Evolutionary conservation across 2,888 invertebrate species (phyloP).

Genomic region (Tenthredo amoena): DNA sequence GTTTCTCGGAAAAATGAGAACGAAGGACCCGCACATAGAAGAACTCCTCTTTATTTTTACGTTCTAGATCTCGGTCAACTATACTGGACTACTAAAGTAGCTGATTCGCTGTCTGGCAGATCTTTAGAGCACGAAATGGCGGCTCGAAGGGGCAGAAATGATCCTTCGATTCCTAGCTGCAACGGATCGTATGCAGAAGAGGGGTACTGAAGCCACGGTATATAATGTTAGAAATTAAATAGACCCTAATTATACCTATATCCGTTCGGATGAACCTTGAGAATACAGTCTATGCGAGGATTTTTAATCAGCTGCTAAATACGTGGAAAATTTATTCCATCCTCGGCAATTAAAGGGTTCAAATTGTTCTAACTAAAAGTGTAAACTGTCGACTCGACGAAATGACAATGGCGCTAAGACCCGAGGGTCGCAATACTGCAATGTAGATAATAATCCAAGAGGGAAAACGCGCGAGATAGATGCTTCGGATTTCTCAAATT

Average conservation of each 20-base stretch:
- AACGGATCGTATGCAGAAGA: background rate
- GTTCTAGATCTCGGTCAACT: background rate
- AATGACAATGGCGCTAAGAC: background rate
- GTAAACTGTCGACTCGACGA: conserved; percentile 23
- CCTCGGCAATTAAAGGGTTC: background rate
- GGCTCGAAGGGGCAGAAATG: background rate
- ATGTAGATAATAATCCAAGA: conserved; percentile 1
- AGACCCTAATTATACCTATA: background rate
- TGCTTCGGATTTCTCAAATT: background rate
- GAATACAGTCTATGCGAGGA: background rate
- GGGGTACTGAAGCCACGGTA: background rate
- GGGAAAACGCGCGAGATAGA: background rate
- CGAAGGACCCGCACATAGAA: background rate
- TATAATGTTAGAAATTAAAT: background rate
- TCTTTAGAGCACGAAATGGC: conserved; percentile 13
- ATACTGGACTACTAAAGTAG: background rate
- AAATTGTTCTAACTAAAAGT: conserved; percentile 12
- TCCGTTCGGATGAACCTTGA: background rate
- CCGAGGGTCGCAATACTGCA: background rate
- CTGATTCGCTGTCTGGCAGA: conserved; percentile 8
- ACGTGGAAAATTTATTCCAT: background rate
- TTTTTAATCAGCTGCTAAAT: conserved; percentile 1
- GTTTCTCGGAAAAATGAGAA: background rate
- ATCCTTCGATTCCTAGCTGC: background rate
- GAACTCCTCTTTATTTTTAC: background rate